These are phyloP conservation scores for Diphyllodes magnificus DNA, from an alignment of 2,113 vertebrate species.

Conservation along the genomic window DNA sequence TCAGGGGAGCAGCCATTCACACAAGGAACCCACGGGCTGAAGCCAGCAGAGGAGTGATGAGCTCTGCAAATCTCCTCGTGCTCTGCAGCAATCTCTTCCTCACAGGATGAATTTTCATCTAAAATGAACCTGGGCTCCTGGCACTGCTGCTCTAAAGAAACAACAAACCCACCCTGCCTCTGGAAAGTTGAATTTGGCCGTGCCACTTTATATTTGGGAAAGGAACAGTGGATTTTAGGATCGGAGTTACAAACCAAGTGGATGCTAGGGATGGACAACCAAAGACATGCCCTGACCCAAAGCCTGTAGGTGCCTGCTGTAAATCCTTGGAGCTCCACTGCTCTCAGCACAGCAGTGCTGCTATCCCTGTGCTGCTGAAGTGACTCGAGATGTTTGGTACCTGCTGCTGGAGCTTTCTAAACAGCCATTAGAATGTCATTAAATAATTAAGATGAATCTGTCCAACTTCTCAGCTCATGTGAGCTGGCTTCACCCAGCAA, in stretches of 20 bases:
- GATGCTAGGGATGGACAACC: not conserved
- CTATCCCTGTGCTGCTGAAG: not conserved
- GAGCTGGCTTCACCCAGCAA: not conserved
- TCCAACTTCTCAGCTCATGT: rapidly evolving
- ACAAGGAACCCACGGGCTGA: not conserved
- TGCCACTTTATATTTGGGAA: not conserved
- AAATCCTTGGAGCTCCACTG: not conserved
- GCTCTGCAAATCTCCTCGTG: not conserved
- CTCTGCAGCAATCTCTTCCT: not conserved
- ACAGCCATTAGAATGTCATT: not conserved
- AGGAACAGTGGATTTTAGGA: not conserved
- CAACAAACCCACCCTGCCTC: not conserved
- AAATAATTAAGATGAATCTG: not conserved
- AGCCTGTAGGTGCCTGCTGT: not conserved
- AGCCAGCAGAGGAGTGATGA: not conserved
- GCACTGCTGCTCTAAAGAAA: not conserved
- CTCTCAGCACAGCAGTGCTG: not conserved
- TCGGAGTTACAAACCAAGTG: not conserved
- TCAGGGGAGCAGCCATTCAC: not conserved
- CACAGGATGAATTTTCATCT: not conserved
- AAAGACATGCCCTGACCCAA: not conserved
- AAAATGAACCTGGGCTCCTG: not conserved
- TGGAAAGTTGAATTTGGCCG: not conserved
- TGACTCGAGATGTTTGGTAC: not conserved
- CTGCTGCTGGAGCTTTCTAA: not conserved